phyloP scores from a whole-genome alignment of 2,113 vertebrate genomes.

The Bettongia penicillata region DNA sequence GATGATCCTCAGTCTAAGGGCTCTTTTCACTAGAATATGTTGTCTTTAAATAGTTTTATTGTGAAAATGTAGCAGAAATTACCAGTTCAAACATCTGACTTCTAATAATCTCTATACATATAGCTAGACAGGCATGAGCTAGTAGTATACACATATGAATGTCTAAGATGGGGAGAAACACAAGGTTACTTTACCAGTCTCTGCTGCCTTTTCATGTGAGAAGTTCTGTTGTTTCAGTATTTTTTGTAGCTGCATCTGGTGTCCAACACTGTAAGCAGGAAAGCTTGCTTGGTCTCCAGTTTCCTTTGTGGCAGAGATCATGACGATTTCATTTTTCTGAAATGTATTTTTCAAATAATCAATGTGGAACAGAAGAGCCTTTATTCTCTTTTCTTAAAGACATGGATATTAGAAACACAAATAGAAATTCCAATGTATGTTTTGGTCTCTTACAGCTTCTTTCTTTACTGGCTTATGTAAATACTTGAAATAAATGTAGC shows the following conservation, averaged over 20 bases:
- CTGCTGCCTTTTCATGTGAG: background rate
- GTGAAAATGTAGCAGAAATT: background rate
- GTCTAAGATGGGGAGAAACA: background rate
- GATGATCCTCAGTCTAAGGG: background rate
- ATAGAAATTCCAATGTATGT: background rate
- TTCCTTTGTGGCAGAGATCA: background rate
- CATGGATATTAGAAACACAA: background rate
- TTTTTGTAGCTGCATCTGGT: background rate
- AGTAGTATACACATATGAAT: background rate
- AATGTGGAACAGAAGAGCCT: background rate
- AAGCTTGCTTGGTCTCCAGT: conserved; percentile 1
- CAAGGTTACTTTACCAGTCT: background rate
- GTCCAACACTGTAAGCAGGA: background rate
- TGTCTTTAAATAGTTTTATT: background rate
- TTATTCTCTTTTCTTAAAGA: background rate
- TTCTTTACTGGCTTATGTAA: background rate
- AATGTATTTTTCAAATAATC: background rate
- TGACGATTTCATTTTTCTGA: background rate
- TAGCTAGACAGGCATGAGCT: background rate
- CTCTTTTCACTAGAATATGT: background rate
- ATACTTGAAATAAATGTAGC: background rate
- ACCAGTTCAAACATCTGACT: background rate
- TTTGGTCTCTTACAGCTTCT: background rate
- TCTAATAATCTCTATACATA: background rate
- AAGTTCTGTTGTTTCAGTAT: background rate